Evolutionary conservation across 1,140 invertebrate species (phyloP).

Genomic region (Drosophila yakuba): DNA sequence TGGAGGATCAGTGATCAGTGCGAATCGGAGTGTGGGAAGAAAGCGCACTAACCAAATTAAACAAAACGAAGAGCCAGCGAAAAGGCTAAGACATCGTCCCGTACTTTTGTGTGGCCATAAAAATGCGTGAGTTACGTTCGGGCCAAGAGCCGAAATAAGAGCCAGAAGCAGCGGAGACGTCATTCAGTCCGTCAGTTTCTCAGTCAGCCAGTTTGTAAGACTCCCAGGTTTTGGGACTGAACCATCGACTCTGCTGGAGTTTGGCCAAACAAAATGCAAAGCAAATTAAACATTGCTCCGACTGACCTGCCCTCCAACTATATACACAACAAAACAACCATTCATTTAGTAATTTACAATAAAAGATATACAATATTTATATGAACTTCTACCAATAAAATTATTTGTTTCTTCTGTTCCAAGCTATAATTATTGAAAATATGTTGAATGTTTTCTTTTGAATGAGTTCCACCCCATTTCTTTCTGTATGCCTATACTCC

Average conservation of each 20-base stretch:
- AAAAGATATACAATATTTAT: not conserved
- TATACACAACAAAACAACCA: not conserved
- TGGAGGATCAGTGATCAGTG: constrained; percentile 68
- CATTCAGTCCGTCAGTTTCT: constrained; percentile 37
- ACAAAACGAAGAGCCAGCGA: constrained; percentile 20
- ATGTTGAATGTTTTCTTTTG: too few species aligned
- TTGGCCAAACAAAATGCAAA: constrained; percentile 77
- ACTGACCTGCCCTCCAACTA: constrained; percentile 40
- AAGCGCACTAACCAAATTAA: constrained; percentile 37
- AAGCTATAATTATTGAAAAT: too few species aligned
- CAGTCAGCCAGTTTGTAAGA: constrained; percentile 23
- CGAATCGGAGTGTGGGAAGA: constrained; percentile 64
- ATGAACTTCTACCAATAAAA: not conserved
- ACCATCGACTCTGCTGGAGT: constrained; percentile 40
- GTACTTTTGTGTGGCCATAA: constrained; percentile 75
- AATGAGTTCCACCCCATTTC: not conserved
- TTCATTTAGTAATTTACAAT: too few species aligned
- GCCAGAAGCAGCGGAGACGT: constrained; percentile 34
- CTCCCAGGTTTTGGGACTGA: constrained; percentile 12
- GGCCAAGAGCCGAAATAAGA: constrained; percentile 40
- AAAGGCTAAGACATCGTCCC: constrained; percentile 48
- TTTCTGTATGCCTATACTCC: constrained; percentile 9
- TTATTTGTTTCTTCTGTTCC: too few species aligned
- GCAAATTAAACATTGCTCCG: constrained; percentile 66
- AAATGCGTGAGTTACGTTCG: constrained; percentile 73